Evolutionary conservation across 2,113 vertebrate species (phyloP).

Genomic region (Pelobates fuscus): DNA sequence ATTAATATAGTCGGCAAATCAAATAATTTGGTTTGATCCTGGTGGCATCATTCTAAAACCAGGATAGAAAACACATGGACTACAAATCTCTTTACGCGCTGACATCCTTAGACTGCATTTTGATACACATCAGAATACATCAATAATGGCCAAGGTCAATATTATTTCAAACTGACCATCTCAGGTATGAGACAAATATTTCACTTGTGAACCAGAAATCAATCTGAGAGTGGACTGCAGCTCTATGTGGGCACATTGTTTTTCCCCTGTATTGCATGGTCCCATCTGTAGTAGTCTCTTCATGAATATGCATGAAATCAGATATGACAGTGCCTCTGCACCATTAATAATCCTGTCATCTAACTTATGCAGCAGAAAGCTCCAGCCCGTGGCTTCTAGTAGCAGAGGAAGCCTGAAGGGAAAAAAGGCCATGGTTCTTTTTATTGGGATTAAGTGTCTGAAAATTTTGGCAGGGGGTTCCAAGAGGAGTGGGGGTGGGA

Average conservation of each 20-base stretch:
- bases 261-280: constrained; percentile 60
- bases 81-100: too few relatives aligned
- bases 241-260: constrained; percentile 33
- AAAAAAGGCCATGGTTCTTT: constrained; percentile 60
- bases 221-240: constrained; percentile 60
- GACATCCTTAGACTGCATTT: too few relatives aligned
- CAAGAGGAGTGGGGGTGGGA: constrained; percentile 58
- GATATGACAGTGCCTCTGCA: constrained; percentile 82
- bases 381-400: constrained; percentile 71
- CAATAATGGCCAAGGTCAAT: constrained; percentile 15
- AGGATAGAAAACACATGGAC: too few relatives aligned
- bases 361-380: constrained; percentile 81
- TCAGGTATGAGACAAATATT: constrained; percentile 14
- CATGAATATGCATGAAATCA: constrained; percentile 96
- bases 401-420: constrained; percentile 71
- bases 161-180: background rate
- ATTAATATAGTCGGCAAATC: too few relatives aligned
- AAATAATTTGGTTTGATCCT: too few relatives aligned
- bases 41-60: too few relatives aligned
- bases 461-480: constrained; percentile 69
- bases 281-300: constrained; percentile 85
- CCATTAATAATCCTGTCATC: constrained; percentile 98
- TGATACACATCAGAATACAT: too few relatives aligned
- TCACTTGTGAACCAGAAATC: constrained; percentile 68
- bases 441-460: constrained; percentile 73